Evolutionary conservation across 1,140 invertebrate species (phyloP), one percentile per base, ranked within the genome.

Genomic region (Pogonomyrmex californicus): DNA sequence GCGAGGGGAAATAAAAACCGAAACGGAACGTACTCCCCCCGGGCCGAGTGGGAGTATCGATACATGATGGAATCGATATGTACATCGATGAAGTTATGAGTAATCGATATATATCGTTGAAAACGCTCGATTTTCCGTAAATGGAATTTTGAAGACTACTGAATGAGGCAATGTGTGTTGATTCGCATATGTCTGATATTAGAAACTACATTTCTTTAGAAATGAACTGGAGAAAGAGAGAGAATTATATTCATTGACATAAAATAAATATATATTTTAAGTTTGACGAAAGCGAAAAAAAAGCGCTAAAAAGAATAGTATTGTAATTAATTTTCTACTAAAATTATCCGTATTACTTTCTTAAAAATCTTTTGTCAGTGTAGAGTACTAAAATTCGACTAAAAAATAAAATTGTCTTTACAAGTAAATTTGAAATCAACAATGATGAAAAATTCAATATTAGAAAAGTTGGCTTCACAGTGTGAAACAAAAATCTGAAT

Each of bases 31-130:
- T 23, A 0, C 0, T 23, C 23, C 33, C 17, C 30, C 14, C 14
- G 71, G 23, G n/a, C 14, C 14, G 71, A 41, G n/a, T 17, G 9
- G 49, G 36, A n/a, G 6, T 10, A 60, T 76, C 73, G 73, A 76
- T 41, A 36, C n/a, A 5, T 3, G n/a, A 41, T 23, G 30, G 41
- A 12, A n/a, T 75, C 71, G 54, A 76, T 44, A 4, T 14, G 12
- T 62, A 7, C 14, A 54, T 38, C 71, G 70, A n/a, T 4, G 9
- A 30, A 38, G 14, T 17, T 7, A 1, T 17, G 30, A 38, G 4
- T 5, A 4, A 12, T 62, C 36, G 49, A 56, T 23, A n/a, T 10
- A 9, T n/a, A 36, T n/a, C n/a, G 17, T 36, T 47, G 3, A 14
- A 9, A 9, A 23, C 23, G 23, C n/a, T n/a, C 1, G n/a, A 0